phyloP scores from a whole-genome alignment of 2,797 vertebrate genomes.

The Chaenodraco wilsoni region DNA sequence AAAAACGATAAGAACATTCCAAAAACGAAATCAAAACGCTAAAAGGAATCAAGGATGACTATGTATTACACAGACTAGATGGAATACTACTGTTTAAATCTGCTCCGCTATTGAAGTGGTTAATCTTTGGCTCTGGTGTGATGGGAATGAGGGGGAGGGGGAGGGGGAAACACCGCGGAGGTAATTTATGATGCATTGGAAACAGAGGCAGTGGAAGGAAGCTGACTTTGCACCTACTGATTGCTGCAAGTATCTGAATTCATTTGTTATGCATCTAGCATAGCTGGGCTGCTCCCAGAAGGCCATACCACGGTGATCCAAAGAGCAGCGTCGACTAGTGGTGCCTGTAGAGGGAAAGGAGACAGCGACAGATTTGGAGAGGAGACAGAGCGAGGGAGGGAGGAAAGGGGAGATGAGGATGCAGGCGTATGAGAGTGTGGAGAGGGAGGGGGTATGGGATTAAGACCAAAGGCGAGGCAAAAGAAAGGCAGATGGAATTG shows the following conservation, averaged over 20 bases:
- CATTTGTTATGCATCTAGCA: slow-evolving; percentile 99
- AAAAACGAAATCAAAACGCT: slow-evolving; percentile 46
- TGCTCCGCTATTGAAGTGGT: slow-evolving; percentile 69
- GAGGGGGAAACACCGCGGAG: slow-evolving; percentile 57
- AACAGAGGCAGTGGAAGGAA: slow-evolving; percentile 88
- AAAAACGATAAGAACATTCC: slow-evolving; percentile 33
- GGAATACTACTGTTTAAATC: slow-evolving; percentile 74
- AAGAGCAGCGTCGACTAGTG: slow-evolving; percentile 99
- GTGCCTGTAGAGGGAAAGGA: slow-evolving; percentile 88
- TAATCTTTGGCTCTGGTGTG: slow-evolving; percentile 74
- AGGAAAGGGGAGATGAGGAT: slow-evolving; percentile 49
- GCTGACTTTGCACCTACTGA: slow-evolving; percentile 99
- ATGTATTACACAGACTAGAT: slow-evolving; percentile 61
- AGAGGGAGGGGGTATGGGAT: slow-evolving; percentile 37
- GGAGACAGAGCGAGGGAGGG: slow-evolving; percentile 11
- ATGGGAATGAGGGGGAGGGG: slow-evolving; percentile 47
- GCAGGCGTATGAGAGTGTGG: slow-evolving; percentile 30
- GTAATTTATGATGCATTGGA: slow-evolving; percentile 88
- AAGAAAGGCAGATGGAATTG: slow-evolving; percentile 64
- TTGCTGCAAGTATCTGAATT: slow-evolving; percentile 99
- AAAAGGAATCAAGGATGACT: slow-evolving; percentile 31
- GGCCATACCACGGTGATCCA: slow-evolving; percentile 97
- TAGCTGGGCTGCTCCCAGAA: slow-evolving; percentile 99
- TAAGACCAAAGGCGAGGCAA: slow-evolving; percentile 60
- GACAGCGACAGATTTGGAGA: slow-evolving; percentile 64